Evolutionary conservation across 1,140 invertebrate species (phyloP), one percentile per base, ranked within the genome.

Genomic region (Mya arenaria): DNA sequence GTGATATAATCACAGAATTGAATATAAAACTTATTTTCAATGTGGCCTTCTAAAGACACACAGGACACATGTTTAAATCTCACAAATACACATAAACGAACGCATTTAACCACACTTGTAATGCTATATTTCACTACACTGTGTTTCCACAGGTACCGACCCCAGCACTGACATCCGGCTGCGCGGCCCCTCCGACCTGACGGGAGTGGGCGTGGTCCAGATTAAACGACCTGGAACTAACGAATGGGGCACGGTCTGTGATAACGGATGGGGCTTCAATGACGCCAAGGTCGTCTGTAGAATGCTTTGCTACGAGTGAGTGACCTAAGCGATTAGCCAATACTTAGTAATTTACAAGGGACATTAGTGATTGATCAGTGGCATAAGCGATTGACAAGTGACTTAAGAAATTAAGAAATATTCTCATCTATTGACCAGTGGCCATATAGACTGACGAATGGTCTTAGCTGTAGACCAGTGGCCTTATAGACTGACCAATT

Each of bases 201-300:
- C 65, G 25, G 89, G 89, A 0, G 74, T 79, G 19, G 89, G 89
- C 30, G 83, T 79, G 41, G 88, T 90, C 15, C 84, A 90, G 75
- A 73, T 88, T 4, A 39, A 37, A 28, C 52, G 52, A 4, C n/a
- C n/a, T n/a, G n/a, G n/a, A n/a, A 52, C 63, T 28, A 72, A 95
- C 86, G 94, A 95, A 82, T 97, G 96, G 96, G 96, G 96, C 0
- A 96, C 95, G 0, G 93, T 97, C 15, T 97, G 96, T 88, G 96
- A 97, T 88, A 96, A 97, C 87, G 95, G 96, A 86, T 97, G 96
- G 86, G 95, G 94, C 55, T 88, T 93, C 13, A 93, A 94, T 66
- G 94, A 95, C 15, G 96, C 96, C 0, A 93, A 93, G 34, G 96
- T 99, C 4, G 95, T 97, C 13, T 99, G 98, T 92, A 94, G 94